Evolutionary conservation across 64 coral and sea anemone species (phyloP), one percentile per base, ranked within the genome.

Genomic region (Dendrophyllia cribrosa): DNA sequence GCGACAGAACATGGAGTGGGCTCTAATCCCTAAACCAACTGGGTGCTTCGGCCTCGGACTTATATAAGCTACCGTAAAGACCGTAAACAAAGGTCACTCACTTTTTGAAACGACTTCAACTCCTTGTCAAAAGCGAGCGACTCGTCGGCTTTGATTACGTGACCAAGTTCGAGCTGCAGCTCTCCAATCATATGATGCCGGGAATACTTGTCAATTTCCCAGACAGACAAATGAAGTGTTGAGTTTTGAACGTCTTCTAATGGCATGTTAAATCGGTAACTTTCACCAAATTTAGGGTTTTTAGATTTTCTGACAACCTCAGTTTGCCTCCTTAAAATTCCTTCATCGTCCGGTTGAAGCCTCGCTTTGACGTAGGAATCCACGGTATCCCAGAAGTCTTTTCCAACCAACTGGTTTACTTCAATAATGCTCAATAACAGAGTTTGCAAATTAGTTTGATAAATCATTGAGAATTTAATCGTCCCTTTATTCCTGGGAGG

Each of bases 301-400:
- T 87, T 76, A 10, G 87, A 89, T 60, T 94, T 97, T 11, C 82
- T 89, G 4, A 91, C 51, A n/a, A 97, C 77, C 9, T 91, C 53
- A 4, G 92, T 90, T 44, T 89, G 51, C 51, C 88, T 84, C 60
- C 79, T 94, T 26, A 82, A 74, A 66, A 82, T 74, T 43, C 84
- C 92, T 51, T 88, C 74, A 17, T 78, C 23, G 66, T 94, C 88
- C 0, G 95, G 92, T 82, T 97, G 77, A 8, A 94, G 68, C 43
- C 76, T 94, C 51, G 72, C 45, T 76, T 86, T 89, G 7, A 97
- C 92, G 84, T 97, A 97, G 1, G 92, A 94, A 63, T 97, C 95
- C 1, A 97, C 95, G 3, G 92, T 90, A 51, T 97, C 92, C 95
- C 95, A 97, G 88, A 97, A 97, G 84, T 97, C 95, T 72, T 92